phyloP scores from a whole-genome alignment of 2,888 invertebrate genomes.

The Entomobrya proxima region DNA sequence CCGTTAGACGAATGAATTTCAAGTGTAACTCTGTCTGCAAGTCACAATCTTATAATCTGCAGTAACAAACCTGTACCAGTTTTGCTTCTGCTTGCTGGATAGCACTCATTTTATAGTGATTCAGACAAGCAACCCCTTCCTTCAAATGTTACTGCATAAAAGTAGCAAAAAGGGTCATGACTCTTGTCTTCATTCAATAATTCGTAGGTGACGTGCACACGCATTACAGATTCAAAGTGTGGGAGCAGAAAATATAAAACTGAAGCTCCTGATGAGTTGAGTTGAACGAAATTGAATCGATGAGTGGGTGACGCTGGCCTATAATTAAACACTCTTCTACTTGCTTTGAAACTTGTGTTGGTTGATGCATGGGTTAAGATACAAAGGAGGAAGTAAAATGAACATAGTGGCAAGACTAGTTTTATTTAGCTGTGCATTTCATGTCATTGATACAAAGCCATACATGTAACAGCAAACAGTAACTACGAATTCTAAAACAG shows the following conservation, averaged over 20 bases:
- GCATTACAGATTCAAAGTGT: background rate
- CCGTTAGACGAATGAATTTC: too few species aligned
- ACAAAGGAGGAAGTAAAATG: background rate
- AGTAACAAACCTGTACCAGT: too few species aligned
- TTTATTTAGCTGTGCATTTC: background rate
- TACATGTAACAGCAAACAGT: too few species aligned
- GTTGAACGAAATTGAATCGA: conserved; percentile 8
- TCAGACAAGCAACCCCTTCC: too few species aligned
- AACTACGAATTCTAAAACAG: background rate
- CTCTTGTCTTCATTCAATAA: background rate
- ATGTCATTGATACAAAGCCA: too few species aligned
- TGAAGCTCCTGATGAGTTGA: too few species aligned
- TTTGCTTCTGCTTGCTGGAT: too few species aligned
- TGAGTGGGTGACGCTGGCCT: conserved; percentile 4
- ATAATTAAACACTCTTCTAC: conserved; percentile 10
- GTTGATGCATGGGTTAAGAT: background rate
- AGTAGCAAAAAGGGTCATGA: conserved; percentile 6
- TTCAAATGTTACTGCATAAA: background rate
- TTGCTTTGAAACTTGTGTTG: background rate
- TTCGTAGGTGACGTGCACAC: background rate
- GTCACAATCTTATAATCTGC: too few species aligned
- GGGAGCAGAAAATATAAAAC: background rate
- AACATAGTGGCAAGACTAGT: background rate
- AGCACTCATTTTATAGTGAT: too few species aligned
- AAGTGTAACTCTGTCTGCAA: too few species aligned